Conservation (phyloP, 1,140 invertebrate genomes). For the Aphis craccivora region DNA sequence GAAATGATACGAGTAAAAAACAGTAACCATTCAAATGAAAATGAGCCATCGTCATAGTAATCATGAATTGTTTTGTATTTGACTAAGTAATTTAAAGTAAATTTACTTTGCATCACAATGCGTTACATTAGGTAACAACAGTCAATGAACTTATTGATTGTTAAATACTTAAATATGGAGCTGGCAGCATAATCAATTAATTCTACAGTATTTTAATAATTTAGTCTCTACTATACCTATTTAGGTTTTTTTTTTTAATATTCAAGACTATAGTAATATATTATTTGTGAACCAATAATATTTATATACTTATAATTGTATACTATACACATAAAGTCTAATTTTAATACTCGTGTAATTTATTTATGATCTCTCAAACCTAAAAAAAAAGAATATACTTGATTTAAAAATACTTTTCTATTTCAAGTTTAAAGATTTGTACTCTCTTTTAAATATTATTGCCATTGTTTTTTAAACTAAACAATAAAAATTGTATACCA, state of each 20-base stretch:
- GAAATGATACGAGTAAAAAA: slow-evolving; percentile 65
- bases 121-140: background rate
- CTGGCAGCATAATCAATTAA: background rate
- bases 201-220: background rate
- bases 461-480: background rate
- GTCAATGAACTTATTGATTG: background rate
- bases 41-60: slow-evolving; percentile 17
- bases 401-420: background rate
- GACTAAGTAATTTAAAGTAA: background rate
- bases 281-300: background rate
- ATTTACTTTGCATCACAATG: background rate
- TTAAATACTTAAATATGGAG: background rate
- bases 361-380: background rate
- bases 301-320: background rate
- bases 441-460: background rate
- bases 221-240: background rate
- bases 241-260: background rate
- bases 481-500: background rate
- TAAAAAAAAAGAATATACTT: background rate
- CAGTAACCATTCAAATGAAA: slow-evolving; percentile 28
- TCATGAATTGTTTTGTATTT: background rate
- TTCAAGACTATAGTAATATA: background rate
- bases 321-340: background rate
- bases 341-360: background rate
- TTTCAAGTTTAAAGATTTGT: background rate